These are phyloP conservation scores for Mesoclemmys tuberculata DNA, from an alignment of 2,113 vertebrate species.

Conservation along the genomic window DNA sequence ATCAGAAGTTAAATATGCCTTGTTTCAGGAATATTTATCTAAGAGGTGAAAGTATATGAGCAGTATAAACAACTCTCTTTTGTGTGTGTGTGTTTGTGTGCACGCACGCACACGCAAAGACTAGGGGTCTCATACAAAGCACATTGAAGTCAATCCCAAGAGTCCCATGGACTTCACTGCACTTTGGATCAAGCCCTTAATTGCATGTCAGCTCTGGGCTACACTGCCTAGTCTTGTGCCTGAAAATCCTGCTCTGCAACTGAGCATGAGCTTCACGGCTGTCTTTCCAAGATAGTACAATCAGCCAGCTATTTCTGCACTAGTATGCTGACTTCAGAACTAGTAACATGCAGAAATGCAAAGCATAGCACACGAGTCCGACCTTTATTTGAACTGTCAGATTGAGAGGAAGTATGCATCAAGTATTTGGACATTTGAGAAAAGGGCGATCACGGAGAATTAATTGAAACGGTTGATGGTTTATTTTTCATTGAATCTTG, in stretches of 20 bases:
- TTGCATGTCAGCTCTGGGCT: conserved; percentile 1
- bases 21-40: not conserved
- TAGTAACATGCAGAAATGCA: conserved; percentile 17
- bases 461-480: conserved; percentile 61
- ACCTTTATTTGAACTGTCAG: not conserved
- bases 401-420: conserved; percentile 15
- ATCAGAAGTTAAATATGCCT: not conserved
- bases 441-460: conserved; percentile 32
- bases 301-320: not conserved
- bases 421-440: conserved; percentile 49
- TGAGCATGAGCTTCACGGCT: conserved; percentile 16
- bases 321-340: not conserved
- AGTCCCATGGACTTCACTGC: not conserved
- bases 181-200: not conserved
- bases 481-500: conserved; percentile 68
- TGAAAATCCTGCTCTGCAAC: conserved; percentile 18
- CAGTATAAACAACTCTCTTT: not conserved
- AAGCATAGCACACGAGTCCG: not conserved
- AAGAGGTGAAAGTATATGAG: not conserved
- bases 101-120: too few species aligned
- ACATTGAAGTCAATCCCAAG: not conserved
- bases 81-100: too few species aligned
- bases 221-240: not conserved
- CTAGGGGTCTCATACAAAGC: not conserved
- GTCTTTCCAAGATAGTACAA: not conserved